phyloP scores from a whole-genome alignment of 2,113 vertebrate genomes.

The Hyperopisus bebe region DNA sequence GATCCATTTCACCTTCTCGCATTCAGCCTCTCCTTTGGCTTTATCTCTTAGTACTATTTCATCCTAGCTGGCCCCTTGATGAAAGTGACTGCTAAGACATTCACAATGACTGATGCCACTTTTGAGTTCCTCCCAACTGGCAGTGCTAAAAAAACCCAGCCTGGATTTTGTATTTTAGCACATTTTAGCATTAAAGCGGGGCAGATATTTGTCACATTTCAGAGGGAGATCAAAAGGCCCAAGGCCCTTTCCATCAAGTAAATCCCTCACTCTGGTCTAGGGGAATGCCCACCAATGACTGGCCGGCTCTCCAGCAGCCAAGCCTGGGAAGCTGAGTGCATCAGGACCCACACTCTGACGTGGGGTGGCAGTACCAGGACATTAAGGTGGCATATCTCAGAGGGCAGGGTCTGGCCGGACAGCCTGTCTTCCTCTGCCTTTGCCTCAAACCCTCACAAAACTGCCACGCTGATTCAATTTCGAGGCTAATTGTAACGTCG shows the following conservation, averaged over 20 bases:
- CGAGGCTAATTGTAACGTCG: neutral
- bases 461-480: neutral
- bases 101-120: neutral
- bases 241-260: neutral
- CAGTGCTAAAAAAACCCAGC: neutral
- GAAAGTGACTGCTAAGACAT: neutral
- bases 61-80: neutral
- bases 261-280: neutral
- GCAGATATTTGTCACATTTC: constrained; percentile 7
- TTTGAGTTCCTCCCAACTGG: neutral
- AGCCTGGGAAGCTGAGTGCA: neutral
- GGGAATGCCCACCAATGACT: neutral
- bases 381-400: neutral
- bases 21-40: neutral
- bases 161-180: neutral
- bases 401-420: neutral
- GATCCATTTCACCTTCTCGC: neutral
- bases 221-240: neutral
- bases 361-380: neutral
- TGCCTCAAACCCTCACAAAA: neutral
- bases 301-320: neutral
- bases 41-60: neutral
- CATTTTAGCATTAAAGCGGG: neutral
- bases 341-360: neutral
- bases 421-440: neutral